Evolutionary conservation across 2,797 vertebrate genomes (phyloP), one percentile per base, ranked within the genome.

Genomic region (Simalia tracyae): DNA sequence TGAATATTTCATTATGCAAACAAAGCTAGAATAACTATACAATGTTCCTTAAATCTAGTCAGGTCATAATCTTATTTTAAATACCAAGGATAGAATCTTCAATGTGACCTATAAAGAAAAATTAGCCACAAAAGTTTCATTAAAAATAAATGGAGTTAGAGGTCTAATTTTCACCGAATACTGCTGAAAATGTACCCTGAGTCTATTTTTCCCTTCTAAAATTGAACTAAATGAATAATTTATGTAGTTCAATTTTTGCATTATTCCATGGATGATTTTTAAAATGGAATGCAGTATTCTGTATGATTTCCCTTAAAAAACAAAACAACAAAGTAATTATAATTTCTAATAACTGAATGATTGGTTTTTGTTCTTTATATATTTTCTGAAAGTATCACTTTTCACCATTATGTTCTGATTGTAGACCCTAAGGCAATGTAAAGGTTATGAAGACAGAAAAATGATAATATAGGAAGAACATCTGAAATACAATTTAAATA

Each of bases 171-270:
- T 94, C 93, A 91, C 22, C 3, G 26, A 93, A 92, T 94, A 50
- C 60, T 31, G 90, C 72, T 22, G 86, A 94, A 97, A 94, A 93
- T 56, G 22, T 90, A 93, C 63, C 85, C 66, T 81, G 36, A 93
- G 60, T 56, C 24, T 92, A 26, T 92, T 85, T 96, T 87, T 54
- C 14, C 87, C 26, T 87, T 90, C 22, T 31, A 92, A 95, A 95
- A 94, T 87, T 68, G 88, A 94, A 90, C 84, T 19, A 89, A 94
- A 89, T 96, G 24, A 95, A 94, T 95, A 93, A 93, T 95, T 64
- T 88, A 94, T 88, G 61, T 66, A 15, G 42, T 92, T 94, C 17
- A 93, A 76, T 93, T 94, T 94, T 95, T 91, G 57, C 89, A 22
- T 88, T 95, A 91, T 91, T 91, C 50, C 9, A 94, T 85, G 6